phyloP scores from a whole-genome alignment of 2,113 vertebrate genomes.

The Rhabdornis inornatus region DNA sequence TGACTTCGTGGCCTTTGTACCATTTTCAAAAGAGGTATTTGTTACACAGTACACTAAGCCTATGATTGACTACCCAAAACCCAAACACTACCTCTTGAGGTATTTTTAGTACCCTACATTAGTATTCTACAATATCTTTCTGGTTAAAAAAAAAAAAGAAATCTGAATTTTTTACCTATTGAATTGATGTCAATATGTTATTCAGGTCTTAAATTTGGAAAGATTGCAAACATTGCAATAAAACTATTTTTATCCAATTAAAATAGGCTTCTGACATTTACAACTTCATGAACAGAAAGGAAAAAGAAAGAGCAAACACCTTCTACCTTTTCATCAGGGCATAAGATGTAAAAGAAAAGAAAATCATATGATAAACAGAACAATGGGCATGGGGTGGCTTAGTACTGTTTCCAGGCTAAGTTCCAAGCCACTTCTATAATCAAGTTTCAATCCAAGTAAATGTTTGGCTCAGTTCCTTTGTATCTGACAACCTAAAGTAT shows the following conservation, averaged over 20 bases:
- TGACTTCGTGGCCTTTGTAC: not conserved
- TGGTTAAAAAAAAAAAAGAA: not conserved
- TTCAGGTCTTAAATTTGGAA: not conserved
- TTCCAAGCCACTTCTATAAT: conserved; percentile 63
- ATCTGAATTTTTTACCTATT: not conserved
- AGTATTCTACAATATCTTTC: not conserved
- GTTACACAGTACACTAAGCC: not conserved
- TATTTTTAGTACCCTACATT: not conserved
- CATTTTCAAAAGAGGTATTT: not conserved
- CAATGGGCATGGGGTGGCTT: not conserved
- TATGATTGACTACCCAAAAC: not conserved
- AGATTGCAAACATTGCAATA: not conserved
- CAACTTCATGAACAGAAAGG: not conserved
- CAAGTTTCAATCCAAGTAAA: conserved; percentile 40
- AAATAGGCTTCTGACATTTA: not conserved
- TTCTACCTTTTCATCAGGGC: not conserved
- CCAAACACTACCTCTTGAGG: not conserved
- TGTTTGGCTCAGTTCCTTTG: conserved; percentile 54
- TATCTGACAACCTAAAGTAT: conserved; percentile 56
- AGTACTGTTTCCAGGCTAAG: conserved; percentile 11
- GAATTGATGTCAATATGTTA: not conserved
- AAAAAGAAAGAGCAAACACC: not conserved
- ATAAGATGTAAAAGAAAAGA: not conserved
- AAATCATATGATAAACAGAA: conserved; percentile 1
- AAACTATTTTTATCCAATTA: not conserved